These are phyloP conservation scores for Prorops nasuta DNA, from an alignment of 1,140 invertebrate genomes.

Conservation along the genomic window DNA sequence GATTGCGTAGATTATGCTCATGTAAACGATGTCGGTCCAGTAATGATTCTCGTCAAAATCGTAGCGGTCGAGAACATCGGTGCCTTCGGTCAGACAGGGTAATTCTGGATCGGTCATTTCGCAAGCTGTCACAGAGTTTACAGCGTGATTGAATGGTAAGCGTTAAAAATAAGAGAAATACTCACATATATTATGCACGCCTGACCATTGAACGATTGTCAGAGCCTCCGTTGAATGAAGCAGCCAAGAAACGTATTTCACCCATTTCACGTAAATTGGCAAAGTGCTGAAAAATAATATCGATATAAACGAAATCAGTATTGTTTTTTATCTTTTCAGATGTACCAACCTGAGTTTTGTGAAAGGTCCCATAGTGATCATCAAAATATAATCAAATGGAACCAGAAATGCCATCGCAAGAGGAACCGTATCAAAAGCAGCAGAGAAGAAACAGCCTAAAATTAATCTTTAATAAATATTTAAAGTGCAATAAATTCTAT, in stretches of 20 bases:
- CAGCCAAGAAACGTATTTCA: constrained; percentile 89
- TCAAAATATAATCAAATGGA: constrained; percentile 82
- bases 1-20: constrained; percentile 63
- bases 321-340: too few relatives aligned
- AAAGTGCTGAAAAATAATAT: constrained; percentile 63
- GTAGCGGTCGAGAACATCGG: constrained; percentile 69
- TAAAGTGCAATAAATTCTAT: neutral
- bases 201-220: constrained; percentile 76
- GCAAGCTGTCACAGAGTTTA: constrained; percentile 63
- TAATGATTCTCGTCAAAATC: constrained; percentile 69
- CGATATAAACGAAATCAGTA: neutral
- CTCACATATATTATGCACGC: constrained; percentile 77
- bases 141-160: constrained; percentile 8
- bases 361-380: constrained; percentile 85
- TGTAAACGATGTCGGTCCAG: constrained; percentile 63
- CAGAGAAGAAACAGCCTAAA: constrained; percentile 81
- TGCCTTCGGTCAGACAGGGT: constrained; percentile 71
- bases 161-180: constrained; percentile 18
- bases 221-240: constrained; percentile 89
- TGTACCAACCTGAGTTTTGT: constrained; percentile 80
- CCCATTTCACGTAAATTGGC: constrained; percentile 77
- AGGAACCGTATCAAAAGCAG: constrained; percentile 76
- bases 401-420: constrained; percentile 80
- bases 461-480: neutral
- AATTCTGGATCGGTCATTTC: constrained; percentile 56